Percentiles rank a stretch among this genome's conserved stretches.
phyloP scores from a whole-genome alignment of 92 coral and sea anemone species.

The Parazoanthus darwini region DNA sequence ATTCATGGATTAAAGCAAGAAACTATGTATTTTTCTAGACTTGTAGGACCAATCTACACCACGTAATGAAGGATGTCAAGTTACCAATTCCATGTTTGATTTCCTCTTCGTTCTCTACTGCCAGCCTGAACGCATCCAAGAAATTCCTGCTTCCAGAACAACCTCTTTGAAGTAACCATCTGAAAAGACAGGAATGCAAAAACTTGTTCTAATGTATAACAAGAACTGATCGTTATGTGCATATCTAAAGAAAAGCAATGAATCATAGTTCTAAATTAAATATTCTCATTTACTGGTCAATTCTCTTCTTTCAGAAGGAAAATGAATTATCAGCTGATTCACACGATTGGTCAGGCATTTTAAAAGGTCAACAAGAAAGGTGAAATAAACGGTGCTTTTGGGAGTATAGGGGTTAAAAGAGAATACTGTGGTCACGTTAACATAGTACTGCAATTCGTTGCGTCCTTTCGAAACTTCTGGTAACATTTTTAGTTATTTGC shows the following conservation, averaged over 20 bases:
- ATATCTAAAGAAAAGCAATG: neutral
- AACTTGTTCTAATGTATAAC: neutral
- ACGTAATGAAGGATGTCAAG: conserved; percentile 1
- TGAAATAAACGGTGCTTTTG: too few species aligned
- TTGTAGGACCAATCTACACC: neutral
- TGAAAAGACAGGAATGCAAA: neutral
- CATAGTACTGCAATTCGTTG: too few species aligned
- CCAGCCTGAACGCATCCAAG: conserved; percentile 93
- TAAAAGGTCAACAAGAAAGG: neutral
- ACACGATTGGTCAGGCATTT: too few species aligned
- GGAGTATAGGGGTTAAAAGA: too few species aligned
- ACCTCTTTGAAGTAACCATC: conserved; percentile 90
- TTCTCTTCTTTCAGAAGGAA: neutral
- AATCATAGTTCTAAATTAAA: too few species aligned
- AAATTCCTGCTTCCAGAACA: conserved; percentile 90
- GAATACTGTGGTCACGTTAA: too few species aligned
- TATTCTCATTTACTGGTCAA: neutral
- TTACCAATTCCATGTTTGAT: conserved; percentile 85
- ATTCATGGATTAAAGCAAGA: too few species aligned
- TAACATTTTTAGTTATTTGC: too few species aligned
- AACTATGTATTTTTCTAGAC: neutral
- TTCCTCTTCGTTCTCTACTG: conserved; percentile 95
- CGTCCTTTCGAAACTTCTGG: too few species aligned
- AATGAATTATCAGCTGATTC: too few species aligned
- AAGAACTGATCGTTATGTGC: neutral